phyloP scores from a whole-genome alignment of 2,113 vertebrate genomes.

The Chrysochloris asiatica region DNA sequence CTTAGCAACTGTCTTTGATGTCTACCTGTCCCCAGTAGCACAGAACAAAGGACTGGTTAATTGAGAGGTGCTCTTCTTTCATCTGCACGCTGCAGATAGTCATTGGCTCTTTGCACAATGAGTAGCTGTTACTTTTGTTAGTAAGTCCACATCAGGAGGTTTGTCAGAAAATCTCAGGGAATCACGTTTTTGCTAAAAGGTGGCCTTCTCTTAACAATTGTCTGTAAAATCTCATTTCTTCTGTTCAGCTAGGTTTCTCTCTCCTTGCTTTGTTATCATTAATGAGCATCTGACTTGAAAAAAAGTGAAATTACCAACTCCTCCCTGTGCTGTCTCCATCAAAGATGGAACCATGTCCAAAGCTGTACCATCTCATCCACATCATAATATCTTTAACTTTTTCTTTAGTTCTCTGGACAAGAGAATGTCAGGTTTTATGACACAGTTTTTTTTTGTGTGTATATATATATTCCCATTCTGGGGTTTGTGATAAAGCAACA shows the following conservation, averaged over 20 bases:
- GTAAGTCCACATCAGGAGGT: not conserved
- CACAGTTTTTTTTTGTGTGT: not conserved
- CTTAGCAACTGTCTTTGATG: not conserved
- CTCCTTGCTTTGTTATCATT: conserved; percentile 13
- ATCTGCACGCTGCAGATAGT: not conserved
- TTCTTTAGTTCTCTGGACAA: conserved; percentile 1
- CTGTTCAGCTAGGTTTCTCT: not conserved
- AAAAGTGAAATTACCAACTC: conserved; percentile 36
- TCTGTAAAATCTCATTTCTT: not conserved
- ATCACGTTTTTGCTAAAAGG: not conserved
- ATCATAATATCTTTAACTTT: not conserved
- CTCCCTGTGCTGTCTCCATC: not conserved
- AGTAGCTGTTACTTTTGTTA: not conserved
- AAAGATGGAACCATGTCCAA: conserved; percentile 23
- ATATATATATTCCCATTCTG: not conserved
- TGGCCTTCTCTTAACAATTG: not conserved
- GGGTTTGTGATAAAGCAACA: conserved; percentile 3
- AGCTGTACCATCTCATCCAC: not conserved
- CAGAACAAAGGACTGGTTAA: not conserved
- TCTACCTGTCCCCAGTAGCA: not conserved
- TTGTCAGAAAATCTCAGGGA: not conserved
- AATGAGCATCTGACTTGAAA: not conserved
- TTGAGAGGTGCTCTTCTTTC: not conserved
- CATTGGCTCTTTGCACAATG: not conserved
- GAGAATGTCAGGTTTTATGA: not conserved